A percentile compares a stretch with the other conserved stretches of the same genome.
Evolutionary conservation across 2,113 vertebrate species (phyloP).

Genomic region (Alosa alosa): DNA sequence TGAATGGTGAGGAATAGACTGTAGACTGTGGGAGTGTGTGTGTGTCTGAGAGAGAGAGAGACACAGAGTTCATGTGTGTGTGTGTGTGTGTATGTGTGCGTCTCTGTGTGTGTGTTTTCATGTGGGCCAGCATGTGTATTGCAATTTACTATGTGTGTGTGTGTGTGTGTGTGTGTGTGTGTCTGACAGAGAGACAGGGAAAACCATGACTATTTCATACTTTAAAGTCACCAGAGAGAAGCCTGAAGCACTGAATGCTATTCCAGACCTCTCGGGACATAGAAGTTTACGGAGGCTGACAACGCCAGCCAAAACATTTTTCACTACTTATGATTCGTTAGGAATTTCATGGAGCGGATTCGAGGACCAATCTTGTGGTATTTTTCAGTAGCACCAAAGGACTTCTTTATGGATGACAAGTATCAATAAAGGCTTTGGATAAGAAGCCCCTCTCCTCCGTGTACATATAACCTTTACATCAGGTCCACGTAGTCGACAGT

Average conservation of each 20-base stretch:
- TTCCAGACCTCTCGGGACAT: background rate
- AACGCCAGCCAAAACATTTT: background rate
- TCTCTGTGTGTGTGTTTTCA: background rate
- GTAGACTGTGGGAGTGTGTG: background rate
- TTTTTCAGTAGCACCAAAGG: slow-evolving; percentile 10
- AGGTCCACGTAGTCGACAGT: background rate
- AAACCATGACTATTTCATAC: background rate
- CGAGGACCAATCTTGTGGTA: background rate
- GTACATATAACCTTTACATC: background rate
- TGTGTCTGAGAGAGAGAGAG: background rate
- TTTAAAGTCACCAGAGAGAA: background rate
- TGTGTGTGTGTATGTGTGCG: background rate
- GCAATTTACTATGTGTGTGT: background rate
- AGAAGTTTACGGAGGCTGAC: background rate
- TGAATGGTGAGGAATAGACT: background rate
- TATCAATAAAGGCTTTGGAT: background rate
- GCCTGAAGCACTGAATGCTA: background rate
- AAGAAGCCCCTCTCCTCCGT: background rate
- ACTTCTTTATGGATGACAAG: slow-evolving; percentile 10
- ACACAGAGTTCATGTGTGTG: background rate
- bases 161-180: background rate
- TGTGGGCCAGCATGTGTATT: background rate
- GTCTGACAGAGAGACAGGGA: slow-evolving; percentile 1
- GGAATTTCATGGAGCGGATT: background rate
- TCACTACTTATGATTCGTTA: background rate